A percentile compares a stretch with the other conserved stretches of the same genome.
These are phyloP conservation scores for Magallana ariakensis DNA, from an alignment of 1,140 invertebrate species.

Conservation along the genomic window DNA sequence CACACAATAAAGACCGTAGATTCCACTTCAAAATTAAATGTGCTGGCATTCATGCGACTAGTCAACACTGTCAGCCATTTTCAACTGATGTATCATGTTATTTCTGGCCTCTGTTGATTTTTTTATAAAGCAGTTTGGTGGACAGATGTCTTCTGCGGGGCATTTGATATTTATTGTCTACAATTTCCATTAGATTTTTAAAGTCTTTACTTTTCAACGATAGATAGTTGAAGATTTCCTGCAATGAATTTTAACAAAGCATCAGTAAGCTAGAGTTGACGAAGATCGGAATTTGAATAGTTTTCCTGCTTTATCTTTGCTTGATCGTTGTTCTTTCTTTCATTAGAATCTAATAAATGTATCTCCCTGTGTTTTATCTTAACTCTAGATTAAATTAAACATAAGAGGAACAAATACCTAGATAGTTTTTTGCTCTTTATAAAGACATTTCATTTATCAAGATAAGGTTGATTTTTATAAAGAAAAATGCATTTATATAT, in stretches of 20 bases:
- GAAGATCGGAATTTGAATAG: not conserved
- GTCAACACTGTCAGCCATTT: not conserved
- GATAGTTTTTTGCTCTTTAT: too few species aligned
- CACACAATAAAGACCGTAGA: not conserved
- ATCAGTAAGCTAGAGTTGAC: not conserved
- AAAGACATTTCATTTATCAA: too few species aligned
- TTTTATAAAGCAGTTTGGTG: conserved; percentile 13
- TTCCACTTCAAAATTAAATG: conserved; percentile 3
- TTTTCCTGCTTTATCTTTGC: not conserved
- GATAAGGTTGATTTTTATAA: too few species aligned
- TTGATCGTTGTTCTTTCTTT: not conserved
- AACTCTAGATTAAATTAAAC: not conserved
- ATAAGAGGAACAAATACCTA: not conserved
- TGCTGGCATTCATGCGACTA: not conserved
- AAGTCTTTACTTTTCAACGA: conserved; percentile 45
- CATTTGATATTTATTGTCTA: conserved; percentile 31
- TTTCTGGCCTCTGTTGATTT: conserved; percentile 20
- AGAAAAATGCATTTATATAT: too few species aligned
- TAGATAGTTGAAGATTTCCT: conserved; percentile 29
- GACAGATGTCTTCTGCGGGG: conserved; percentile 32
- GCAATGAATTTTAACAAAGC: not conserved
- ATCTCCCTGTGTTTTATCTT: not conserved
- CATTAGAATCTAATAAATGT: not conserved
- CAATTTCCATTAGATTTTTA: conserved; percentile 44
- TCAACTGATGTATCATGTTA: not conserved